Evolutionary conservation across 2,113 vertebrate species (phyloP), one percentile per base, ranked within the genome.

Genomic region (Pterocles gutturalis): DNA sequence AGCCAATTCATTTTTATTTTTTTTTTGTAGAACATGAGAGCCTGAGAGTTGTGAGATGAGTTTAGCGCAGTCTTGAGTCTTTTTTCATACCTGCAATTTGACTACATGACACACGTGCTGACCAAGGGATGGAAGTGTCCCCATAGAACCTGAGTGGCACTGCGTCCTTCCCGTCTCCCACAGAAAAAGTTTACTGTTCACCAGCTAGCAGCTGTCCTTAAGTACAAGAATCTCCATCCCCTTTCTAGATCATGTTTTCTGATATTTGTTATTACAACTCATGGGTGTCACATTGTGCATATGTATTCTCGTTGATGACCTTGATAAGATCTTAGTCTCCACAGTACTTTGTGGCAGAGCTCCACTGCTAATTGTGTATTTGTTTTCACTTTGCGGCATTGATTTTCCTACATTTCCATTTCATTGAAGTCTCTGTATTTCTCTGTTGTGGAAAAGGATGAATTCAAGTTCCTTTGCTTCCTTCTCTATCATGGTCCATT

Each of bases 91-190:
- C 15, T 70, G 8, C 4, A 31, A 10, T n/a, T 36, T 73, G 54
- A 38, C 21, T 36, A 51, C 10, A 4, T 55, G 55, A 43, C 33
- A 72, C 1, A 1, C 2, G 0, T 13, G 10, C 28, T 54, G 53
- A 33, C 10, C n/a, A 66, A 81, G 17, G 21, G 10, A 11, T 26
- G 2, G 10, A 71, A 71, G 9, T 9, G 25, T 45, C 45, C 10
- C 55, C 75, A n/a, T 10, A 49, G 17, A 81, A 58, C 28, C 11
- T 43, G 20, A 61, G 14, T 46, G 25, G 22, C 12, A 6, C 6
- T 16, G 6, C 2, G 13, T 84, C 31, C 11, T 75, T 76, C 48
- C 15, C 10, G 71, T 77, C 31, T 77, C 10, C 34, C 11, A 18
- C 5, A 65, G 57, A 67, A 82, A 38, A 25, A 17, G 2, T 20